phyloP scores from a whole-genome alignment of 1,140 invertebrate genomes.

The Latrodectus geometricus region DNA sequence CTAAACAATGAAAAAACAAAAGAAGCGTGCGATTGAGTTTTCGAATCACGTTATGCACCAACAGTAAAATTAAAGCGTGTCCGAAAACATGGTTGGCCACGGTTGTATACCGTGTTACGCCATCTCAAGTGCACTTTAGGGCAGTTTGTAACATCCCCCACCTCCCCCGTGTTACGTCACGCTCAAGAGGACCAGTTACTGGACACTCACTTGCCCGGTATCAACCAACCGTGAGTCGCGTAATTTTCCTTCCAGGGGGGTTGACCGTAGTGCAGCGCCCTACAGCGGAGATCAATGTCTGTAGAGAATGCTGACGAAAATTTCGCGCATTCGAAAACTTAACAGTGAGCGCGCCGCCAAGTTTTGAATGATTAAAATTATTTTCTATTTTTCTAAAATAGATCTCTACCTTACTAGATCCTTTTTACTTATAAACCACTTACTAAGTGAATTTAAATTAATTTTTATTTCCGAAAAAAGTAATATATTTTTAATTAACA shows the following conservation, averaged over 20 bases:
- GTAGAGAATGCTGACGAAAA: constrained; percentile 21
- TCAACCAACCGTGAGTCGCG: constrained; percentile 13
- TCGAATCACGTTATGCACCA: background rate
- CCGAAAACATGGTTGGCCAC: background rate
- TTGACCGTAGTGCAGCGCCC: constrained; percentile 52
- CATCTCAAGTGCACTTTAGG: constrained; percentile 15
- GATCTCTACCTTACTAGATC: no score
- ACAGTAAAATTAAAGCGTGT: constrained; percentile 8
- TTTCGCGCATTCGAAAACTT: background rate
- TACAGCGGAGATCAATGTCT: background rate
- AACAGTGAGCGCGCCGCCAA: no score
- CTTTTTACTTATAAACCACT: no score
- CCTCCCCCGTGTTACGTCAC: constrained; percentile 27
- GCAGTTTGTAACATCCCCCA: constrained; percentile 38
- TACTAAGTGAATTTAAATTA: no score
- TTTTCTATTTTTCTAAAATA: no score
- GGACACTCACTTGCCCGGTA: background rate
- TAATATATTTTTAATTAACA: no score
- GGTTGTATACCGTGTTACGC: constrained; percentile 27
- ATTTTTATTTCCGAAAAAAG: no score
- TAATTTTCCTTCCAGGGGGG: background rate
- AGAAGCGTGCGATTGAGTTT: background rate
- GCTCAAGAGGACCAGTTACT: constrained; percentile 1
- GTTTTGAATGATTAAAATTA: no score
- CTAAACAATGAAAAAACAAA: background rate